Evolutionary conservation across 2,888 invertebrate species (phyloP), one percentile per base, ranked within the genome.

Genomic region (Cataglyphis albicans): DNA sequence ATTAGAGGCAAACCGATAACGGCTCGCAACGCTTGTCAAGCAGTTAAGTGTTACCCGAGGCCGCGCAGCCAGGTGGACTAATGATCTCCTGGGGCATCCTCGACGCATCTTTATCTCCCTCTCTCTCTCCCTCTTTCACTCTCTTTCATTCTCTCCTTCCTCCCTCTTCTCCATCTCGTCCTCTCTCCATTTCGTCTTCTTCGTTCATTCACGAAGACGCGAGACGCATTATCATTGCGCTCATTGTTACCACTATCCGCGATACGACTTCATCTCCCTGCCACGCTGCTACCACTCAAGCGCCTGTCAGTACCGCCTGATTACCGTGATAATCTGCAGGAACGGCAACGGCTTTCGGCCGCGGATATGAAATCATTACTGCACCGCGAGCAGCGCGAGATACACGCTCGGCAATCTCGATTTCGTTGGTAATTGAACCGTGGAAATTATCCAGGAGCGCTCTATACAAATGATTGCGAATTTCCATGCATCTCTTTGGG

Each of bases 71-170:
- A 89, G 90, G 87, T 90, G 91, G 89, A 90, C 92, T 93, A 93
- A 93, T 93, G 92, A 92, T 92, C 91, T 89, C 91, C 91, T 68
- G 91, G 88, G 91, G 92, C 89, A 90, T 87, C 59, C 73, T 86
- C 82, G 78, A 65, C 72, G 68, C 88, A 83, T 87, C 90, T 78
- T 85, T 86, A 83, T 82, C 86, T 83, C 81, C 81, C 41, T 68
- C 59, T 67, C 59, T 67, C 29, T 59, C 63, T 70, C 70, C n/a
- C 67, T 81, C 32, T 78, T 72, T 59, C 73, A 74, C 61, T 82
- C 65, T 61, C 12, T 38, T 84, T 81, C 74, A 35, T 68, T 68
- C 21, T 7, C 1, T 10, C n/a, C 2, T 25, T 48, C 32, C 32
- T 63, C 29, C 63, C 65, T 44, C 18, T 18, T 44, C 18, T 44